These are phyloP conservation scores for Tapera naevia DNA, from an alignment of 2,797 vertebrate species.

Conservation along the genomic window DNA sequence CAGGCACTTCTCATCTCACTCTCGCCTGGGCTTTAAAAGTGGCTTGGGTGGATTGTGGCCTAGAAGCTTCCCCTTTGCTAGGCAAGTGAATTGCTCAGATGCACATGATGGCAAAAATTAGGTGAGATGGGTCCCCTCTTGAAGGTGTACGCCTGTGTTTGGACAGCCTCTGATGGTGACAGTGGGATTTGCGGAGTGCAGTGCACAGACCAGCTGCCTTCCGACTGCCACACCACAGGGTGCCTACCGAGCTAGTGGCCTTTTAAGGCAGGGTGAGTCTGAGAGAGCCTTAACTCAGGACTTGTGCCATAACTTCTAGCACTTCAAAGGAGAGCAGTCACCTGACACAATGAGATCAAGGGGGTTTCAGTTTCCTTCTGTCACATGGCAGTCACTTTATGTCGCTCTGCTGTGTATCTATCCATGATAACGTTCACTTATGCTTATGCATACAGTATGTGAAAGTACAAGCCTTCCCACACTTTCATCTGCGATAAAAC, in stretches of 20 bases:
- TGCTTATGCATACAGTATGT: not conserved
- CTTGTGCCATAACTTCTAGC: not conserved
- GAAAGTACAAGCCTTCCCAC: not conserved
- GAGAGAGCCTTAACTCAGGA: not conserved
- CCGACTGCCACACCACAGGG: not conserved
- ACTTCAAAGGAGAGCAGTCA: not conserved
- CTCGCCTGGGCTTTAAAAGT: not conserved
- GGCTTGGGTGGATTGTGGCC: not conserved
- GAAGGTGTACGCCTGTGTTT: not conserved
- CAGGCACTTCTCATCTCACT: not conserved
- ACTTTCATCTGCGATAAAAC: not conserved
- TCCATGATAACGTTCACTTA: not conserved
- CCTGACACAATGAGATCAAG: not conserved
- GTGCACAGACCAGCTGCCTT: not conserved
- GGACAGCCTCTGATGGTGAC: not conserved
- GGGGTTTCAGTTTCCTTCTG: not conserved
- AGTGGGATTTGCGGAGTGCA: not conserved
- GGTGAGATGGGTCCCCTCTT: not conserved
- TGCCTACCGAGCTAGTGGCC: not conserved
- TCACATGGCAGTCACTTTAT: not conserved
- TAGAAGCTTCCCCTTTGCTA: not conserved
- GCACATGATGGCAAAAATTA: not conserved
- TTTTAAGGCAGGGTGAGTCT: not conserved
- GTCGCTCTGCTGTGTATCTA: not conserved
- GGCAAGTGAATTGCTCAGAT: not conserved